These are phyloP conservation scores for Climacteris rufus DNA, from an alignment of 2,113 vertebrate species.

Conservation along the genomic window DNA sequence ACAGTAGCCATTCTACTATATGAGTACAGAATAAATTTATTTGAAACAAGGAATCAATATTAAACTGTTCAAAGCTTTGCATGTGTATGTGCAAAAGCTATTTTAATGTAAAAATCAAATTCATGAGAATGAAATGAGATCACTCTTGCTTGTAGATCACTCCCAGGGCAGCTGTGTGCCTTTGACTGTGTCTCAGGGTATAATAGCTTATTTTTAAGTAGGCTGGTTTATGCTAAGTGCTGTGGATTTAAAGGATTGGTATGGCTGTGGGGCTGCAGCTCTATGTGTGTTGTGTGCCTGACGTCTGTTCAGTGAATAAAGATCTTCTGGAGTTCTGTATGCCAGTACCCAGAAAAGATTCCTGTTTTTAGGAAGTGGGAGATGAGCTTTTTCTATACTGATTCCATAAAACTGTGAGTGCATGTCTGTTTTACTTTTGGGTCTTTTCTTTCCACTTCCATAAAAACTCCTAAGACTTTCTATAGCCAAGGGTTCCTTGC, in stretches of 20 bases:
- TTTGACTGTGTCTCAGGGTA: neutral
- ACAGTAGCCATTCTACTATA: neutral
- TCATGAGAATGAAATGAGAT: neutral
- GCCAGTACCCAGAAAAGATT: neutral
- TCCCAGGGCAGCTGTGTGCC: neutral
- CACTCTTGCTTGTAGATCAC: neutral
- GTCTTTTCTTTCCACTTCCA: neutral
- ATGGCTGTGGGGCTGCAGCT: neutral
- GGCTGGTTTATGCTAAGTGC: neutral
- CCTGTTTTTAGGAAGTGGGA: accelerated
- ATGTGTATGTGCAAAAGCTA: neutral
- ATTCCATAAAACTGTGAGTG: neutral
- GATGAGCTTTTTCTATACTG: neutral
- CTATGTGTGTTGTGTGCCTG: neutral
- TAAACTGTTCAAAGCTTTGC: neutral
- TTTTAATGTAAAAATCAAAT: neutral
- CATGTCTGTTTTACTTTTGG: neutral
- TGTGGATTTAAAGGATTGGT: neutral
- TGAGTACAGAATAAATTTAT: neutral
- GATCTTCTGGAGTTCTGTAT: neutral
- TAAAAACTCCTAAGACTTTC: neutral
- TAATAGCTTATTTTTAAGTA: neutral
- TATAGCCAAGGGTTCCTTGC: neutral
- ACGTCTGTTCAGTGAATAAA: neutral
- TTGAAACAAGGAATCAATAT: neutral